Base-by-base conservation (phyloP, 1,140 invertebrate species). In the Solenopsis fugax region DNA sequence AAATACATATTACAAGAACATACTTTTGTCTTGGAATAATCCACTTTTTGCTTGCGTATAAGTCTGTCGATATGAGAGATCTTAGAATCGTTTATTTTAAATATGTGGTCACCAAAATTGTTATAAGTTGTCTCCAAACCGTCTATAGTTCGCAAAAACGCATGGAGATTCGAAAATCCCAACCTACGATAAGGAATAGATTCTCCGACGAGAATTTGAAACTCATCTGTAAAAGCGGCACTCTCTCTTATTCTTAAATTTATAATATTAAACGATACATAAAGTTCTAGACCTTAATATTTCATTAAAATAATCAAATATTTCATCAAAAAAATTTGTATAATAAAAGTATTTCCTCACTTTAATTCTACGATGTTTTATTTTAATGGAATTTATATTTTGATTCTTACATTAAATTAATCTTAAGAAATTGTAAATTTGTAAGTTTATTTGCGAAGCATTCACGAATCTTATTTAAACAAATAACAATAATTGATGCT, bases 171-270 rank as follows among this genome's bases (percentile, higher is more conserved):
- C 4, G 41, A n/a, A 58, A 75, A 91, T 29, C 90, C 89, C 54
- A 90, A 67, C 52, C 48, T 62, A 2, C 50, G 37, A 60, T 89
- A 90, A 0, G 90, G 90, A 48, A 91, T 91, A 16, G 54, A 29
- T 56, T 85, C 73, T 9, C 89, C 88, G 10, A 77, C 56, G 71
- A 78, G 41, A 67, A 50, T 75, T 85, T 88, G 2, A 91, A 86
- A 69, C 21, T 90, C 71, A 72, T 88, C 85, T 81, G 86, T 48
- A 12, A 88, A 85, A 41, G 24, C 56, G 65, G 52, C 21, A 81
- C 64, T 88, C 34, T 84, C 24, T 62, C 41, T 29, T 84, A 18
- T 50, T 48, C 7, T 69, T 71, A 13, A n/a, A 45, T 24, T 29
- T 45, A 52, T 60, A 75, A 82, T 21, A 45, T 16, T 64, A 58